A percentile compares a stretch with the other conserved stretches of the same genome.
Evolutionary conservation across 2,888 invertebrate genomes (phyloP).

Genomic region (Pandemis corylana): DNA sequence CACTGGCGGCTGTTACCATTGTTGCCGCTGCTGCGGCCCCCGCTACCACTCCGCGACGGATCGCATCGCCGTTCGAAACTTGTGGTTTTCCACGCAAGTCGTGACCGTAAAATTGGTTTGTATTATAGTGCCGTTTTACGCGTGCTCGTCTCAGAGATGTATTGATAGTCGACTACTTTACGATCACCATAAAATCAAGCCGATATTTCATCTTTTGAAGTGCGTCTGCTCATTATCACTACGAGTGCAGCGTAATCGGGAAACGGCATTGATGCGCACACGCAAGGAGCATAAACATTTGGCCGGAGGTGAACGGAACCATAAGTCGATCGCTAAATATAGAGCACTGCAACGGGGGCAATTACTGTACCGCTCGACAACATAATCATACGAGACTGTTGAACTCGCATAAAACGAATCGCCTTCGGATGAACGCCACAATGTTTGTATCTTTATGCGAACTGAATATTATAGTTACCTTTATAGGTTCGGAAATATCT

Average conservation of each 20-base stretch:
- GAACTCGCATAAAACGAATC: conserved; percentile 41
- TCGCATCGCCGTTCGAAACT: conserved; percentile 47
- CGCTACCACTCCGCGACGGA: conserved; percentile 49
- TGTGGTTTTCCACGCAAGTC: conserved; percentile 28
- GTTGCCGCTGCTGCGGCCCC: conserved; percentile 50
- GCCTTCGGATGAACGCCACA: conserved; percentile 1
- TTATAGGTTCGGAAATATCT: conserved; percentile 26
- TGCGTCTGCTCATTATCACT: conserved; percentile 51
- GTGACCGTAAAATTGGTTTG: conserved; percentile 32
- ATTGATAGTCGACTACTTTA: conserved; percentile 6
- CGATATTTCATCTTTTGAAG: conserved; percentile 46
- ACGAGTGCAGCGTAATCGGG: conserved; percentile 45
- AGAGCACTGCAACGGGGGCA: conserved; percentile 61
- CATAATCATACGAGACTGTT: conserved; percentile 39
- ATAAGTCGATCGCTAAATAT: conserved; percentile 75
- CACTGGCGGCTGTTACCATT: conserved; percentile 58
- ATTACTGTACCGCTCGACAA: conserved; percentile 60
- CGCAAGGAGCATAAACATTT: conserved; percentile 56
- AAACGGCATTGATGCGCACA: conserved; percentile 50
- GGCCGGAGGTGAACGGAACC: conserved; percentile 72
- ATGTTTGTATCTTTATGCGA: conserved; percentile 37
- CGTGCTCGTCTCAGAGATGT: neutral
- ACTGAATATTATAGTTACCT: conserved; percentile 13
- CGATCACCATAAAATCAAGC: neutral
- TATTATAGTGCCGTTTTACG: neutral